These are phyloP conservation scores for Synodontis membranacea DNA, from an alignment of 2,113 vertebrate genomes.

Conservation along the genomic window DNA sequence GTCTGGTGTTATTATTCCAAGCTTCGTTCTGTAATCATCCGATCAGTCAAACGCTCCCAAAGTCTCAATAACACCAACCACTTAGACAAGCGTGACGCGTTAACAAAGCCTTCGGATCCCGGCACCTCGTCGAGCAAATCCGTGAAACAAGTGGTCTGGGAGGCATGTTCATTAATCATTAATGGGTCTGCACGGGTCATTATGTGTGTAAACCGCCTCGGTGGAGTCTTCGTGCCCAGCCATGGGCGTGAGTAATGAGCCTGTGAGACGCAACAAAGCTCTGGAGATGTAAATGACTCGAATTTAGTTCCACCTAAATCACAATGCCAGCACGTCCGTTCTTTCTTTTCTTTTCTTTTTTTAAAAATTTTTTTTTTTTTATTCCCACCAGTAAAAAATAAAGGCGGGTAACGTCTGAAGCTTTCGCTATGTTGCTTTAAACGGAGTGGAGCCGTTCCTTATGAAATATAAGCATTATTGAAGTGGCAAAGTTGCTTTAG, in stretches of 20 bases:
- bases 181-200: slow-evolving; percentile 42
- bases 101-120: slow-evolving; percentile 35
- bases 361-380: slow-evolving; percentile 9
- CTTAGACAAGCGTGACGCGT: slow-evolving; percentile 39
- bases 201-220: slow-evolving; percentile 47
- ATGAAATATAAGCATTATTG: slow-evolving; percentile 51
- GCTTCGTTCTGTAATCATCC: slow-evolving; percentile 28
- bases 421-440: slow-evolving; percentile 53
- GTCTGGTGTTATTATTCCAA: slow-evolving; percentile 24
- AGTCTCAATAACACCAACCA: slow-evolving; percentile 25
- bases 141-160: slow-evolving; percentile 39
- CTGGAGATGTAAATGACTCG: slow-evolving; percentile 11
- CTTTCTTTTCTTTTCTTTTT: not conserved
- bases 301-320: slow-evolving; percentile 1
- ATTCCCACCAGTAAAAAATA: slow-evolving; percentile 20
- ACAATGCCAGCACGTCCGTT: not conserved
- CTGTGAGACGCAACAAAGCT: slow-evolving; percentile 21
- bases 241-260: slow-evolving; percentile 41
- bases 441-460: slow-evolving; percentile 30
- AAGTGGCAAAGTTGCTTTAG: slow-evolving; percentile 51
- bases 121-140: slow-evolving; percentile 31
- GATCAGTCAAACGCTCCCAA: slow-evolving; percentile 15
- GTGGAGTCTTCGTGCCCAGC: slow-evolving; percentile 23
- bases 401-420: slow-evolving; percentile 48
- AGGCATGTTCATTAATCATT: slow-evolving; percentile 51